Percentiles rank a stretch among this genome's conserved stretches.
phyloP scores from a whole-genome alignment of 2,888 invertebrate genomes.

The Nephrotoma flavescens region DNA sequence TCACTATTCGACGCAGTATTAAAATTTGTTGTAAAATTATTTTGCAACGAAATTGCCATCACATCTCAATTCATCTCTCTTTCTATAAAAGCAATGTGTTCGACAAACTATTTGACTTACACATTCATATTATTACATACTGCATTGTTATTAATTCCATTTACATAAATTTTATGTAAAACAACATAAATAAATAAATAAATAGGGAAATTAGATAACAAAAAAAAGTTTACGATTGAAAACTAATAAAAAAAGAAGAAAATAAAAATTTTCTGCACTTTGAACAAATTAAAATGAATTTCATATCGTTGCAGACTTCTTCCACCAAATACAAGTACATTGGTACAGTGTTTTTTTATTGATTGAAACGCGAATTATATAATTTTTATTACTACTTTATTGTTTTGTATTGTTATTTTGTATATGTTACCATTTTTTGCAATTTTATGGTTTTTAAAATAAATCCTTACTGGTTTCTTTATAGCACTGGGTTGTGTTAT shows the following conservation, averaged over 20 bases:
- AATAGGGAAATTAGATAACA: neutral
- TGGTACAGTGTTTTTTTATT: neutral
- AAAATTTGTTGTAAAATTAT: too few species aligned
- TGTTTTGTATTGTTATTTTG: neutral
- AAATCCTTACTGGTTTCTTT: neutral
- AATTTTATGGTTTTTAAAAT: neutral
- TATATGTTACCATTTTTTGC: neutral
- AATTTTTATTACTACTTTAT: neutral
- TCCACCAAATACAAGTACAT: neutral
- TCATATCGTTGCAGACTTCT: neutral
- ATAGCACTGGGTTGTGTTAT: neutral
- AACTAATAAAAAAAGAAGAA: neutral
- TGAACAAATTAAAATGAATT: neutral
- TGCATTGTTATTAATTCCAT: neutral
- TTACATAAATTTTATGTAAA: neutral
- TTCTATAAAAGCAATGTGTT: too few species aligned
- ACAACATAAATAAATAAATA: neutral
- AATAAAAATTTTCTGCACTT: neutral
- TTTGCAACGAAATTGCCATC: too few species aligned
- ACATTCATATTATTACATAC: neutral
- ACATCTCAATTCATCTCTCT: too few species aligned
- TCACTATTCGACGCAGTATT: too few species aligned
- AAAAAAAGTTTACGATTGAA: neutral
- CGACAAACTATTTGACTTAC: too few species aligned
- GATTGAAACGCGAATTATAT: neutral